A percentile compares a stretch with the other conserved stretches of the same genome.
phyloP scores from a whole-genome alignment of 2,797 vertebrate species.

The Pseudochirops cupreus region DNA sequence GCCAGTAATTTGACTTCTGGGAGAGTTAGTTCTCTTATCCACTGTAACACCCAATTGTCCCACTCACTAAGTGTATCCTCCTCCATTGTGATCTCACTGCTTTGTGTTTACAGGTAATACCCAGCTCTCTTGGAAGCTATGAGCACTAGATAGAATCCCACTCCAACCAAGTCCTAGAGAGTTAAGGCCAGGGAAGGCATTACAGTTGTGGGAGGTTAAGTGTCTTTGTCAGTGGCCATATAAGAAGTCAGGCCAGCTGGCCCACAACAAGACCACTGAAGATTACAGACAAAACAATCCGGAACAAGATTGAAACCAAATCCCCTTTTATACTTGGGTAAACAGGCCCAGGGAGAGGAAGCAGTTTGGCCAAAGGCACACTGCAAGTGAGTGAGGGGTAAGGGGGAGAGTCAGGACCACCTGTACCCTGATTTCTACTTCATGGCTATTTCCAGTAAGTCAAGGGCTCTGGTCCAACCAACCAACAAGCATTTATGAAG shows the following conservation, averaged over 20 bases:
- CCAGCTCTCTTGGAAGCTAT: not conserved
- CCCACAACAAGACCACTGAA: not conserved
- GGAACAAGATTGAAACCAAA: no score
- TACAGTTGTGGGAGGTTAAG: not conserved
- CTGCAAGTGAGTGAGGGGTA: no score
- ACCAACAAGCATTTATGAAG: no score
- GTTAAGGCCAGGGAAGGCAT: not conserved
- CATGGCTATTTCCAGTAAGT: not conserved
- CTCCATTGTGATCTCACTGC: not conserved
- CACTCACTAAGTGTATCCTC: not conserved
- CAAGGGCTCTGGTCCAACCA: no score
- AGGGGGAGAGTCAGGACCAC: fast-evolving
- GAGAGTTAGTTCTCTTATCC: no score
- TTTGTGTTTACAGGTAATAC: not conserved
- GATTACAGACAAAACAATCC: no score
- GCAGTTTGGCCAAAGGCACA: no score
- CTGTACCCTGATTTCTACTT: not conserved
- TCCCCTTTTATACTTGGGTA: no score
- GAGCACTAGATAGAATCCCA: not conserved
- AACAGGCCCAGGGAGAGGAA: no score
- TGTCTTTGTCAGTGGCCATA: fast-evolving
- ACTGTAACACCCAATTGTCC: no score
- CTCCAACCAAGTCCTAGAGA: not conserved
- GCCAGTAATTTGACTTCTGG: not conserved
- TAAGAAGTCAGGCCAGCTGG: not conserved